Evolutionary conservation across 2,113 vertebrate species (phyloP).

Genomic region (Chaetorhynchus papuensis): DNA sequence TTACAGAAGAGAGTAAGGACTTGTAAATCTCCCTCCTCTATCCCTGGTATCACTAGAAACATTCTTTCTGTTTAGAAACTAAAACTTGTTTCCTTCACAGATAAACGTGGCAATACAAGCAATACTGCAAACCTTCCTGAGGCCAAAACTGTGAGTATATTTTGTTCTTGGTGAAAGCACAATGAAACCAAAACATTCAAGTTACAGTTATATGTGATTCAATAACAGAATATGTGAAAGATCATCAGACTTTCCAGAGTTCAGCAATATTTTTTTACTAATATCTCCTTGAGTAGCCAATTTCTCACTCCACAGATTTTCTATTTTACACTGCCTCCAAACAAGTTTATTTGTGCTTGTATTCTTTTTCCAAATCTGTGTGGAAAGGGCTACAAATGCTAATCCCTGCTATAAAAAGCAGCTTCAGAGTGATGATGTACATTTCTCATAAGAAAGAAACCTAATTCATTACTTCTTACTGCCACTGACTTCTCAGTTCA

Average conservation of each 20-base stretch:
- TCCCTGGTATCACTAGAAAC: neutral
- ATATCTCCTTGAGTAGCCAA: neutral
- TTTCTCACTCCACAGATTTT: neutral
- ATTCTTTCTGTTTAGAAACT: neutral
- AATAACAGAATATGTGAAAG: neutral
- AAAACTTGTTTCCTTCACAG: neutral
- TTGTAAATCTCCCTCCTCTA: neutral
- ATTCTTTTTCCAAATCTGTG: neutral
- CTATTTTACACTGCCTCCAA: neutral
- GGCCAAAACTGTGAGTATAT: neutral
- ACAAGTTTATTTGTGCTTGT: neutral
- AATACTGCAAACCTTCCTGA: neutral
- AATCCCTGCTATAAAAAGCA: neutral
- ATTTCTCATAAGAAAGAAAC: neutral
- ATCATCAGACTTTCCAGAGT: neutral
- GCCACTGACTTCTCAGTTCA: neutral
- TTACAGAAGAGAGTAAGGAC: neutral
- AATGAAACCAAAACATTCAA: neutral
- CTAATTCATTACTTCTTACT: conserved; percentile 6
- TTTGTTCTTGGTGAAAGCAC: neutral
- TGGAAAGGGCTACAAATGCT: neutral
- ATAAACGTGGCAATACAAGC: neutral
- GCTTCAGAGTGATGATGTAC: neutral
- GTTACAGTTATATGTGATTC: neutral
- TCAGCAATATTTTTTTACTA: neutral